Evolutionary conservation across 2,797 vertebrate species (phyloP), one percentile per base, ranked within the genome.

Genomic region (Urosaurus nigricauda): DNA sequence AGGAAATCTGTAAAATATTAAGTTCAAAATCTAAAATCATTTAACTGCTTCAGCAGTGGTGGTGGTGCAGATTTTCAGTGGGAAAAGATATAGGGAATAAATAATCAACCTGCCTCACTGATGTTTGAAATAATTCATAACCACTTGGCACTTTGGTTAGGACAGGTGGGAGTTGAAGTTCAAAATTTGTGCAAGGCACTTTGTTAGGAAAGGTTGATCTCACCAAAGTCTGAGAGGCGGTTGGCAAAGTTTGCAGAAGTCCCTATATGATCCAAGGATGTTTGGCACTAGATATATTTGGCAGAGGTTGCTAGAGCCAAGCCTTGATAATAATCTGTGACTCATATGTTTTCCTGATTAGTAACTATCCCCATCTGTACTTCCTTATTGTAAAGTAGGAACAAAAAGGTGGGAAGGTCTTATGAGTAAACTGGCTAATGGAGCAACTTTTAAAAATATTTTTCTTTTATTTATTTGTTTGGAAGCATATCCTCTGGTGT

Each of bases 251-350:
- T 40, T 87, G 70, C 40, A 47, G 79, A 87, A 83, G 32, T 83
- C 56, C n/a, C 56, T 75, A 35, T 75, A 68, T 73, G 60, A n/a
- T 70, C 56, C n/a, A 37, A 83, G 71, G 43, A 65, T 77, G 56
- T 83, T 51, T 83, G 60, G 24, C 65, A 24, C 58, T 35, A 77
- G 58, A 11, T 83, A 68, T 37, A 37, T 83, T 68, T 88, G 8
- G 40, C 21, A 29, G 74, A 53, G 37, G 80, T 88, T 88, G 60
- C 81, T 88, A 53, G 26, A 75, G 60, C n/a, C 40, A 68, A 83
- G 71, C 58, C 16, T 51, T 83, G 73, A 83, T 88, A 53, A 88
- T 32, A 37, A 83, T 83, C 81, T 65, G 13, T 88, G 87, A 88
- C 70, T 87, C 71, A 53, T 40, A 77, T 47, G 63, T 68, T 87